Percentiles rank a stretch among this genome's conserved stretches.
These are phyloP conservation scores for Mycetomoellerius zeteki DNA, from an alignment of 1,140 invertebrate species.

Conservation along the genomic window DNA sequence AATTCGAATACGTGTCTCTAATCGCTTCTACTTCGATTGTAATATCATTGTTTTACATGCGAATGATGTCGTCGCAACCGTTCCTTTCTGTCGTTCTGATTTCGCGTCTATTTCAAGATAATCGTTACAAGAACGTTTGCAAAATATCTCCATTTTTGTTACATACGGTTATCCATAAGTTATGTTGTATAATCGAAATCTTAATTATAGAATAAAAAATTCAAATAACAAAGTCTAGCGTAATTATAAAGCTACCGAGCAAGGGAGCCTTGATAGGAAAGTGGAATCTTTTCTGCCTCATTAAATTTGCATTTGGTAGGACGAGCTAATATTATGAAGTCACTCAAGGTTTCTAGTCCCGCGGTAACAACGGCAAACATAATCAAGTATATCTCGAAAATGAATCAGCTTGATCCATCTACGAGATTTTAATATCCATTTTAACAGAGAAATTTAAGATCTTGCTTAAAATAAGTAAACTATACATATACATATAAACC, in stretches of 20 bases:
- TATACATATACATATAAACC: background rate
- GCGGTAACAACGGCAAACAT: constrained; percentile 49
- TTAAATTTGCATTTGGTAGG: constrained; percentile 64
- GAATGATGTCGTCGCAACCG: background rate
- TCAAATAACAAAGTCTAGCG: constrained; percentile 19
- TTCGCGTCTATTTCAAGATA: constrained; percentile 26
- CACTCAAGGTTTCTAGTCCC: constrained; percentile 41
- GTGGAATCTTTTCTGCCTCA: constrained; percentile 47
- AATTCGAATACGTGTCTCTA: constrained; percentile 44
- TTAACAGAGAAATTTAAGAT: constrained; percentile 18
- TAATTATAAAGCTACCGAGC: constrained; percentile 9
- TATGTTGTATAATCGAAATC: background rate
- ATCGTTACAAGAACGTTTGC: background rate
- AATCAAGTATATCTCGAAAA: constrained; percentile 67
- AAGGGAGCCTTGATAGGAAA: constrained; percentile 18
- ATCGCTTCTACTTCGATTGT: constrained; percentile 57
- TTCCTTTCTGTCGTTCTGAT: background rate
- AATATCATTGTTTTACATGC: constrained; percentile 55
- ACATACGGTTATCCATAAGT: background rate
- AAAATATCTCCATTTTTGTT: background rate
- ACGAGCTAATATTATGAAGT: constrained; percentile 56
- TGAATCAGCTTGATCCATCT: constrained; percentile 59
- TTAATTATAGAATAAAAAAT: constrained; percentile 30
- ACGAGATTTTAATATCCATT: constrained; percentile 36
- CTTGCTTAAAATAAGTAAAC: background rate